Evolutionary conservation across 1,140 invertebrate genomes (phyloP).

Genomic region (Leguminivora glycinivorella): DNA sequence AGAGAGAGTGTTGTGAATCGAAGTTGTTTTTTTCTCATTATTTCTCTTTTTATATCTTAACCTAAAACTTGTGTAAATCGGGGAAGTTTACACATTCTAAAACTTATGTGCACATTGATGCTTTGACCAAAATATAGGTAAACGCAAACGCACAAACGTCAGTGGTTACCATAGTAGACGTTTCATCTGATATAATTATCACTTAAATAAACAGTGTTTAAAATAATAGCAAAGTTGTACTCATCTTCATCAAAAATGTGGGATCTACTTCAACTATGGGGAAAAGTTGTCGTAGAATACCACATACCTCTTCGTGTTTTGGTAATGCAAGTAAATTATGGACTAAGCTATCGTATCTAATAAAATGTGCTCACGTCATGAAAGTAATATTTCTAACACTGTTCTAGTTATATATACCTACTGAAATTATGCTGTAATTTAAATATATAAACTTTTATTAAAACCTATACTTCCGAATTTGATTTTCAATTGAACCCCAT

Average conservation of each 20-base stretch:
- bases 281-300: conserved; percentile 65
- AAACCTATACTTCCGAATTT: conserved; percentile 71
- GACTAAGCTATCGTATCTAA: conserved; percentile 64
- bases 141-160: conserved; percentile 62
- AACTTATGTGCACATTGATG: conserved; percentile 61
- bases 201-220: conserved; percentile 40
- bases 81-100: conserved; percentile 74
- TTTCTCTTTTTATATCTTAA: conserved; percentile 48
- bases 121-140: conserved; percentile 62
- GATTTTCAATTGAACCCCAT: conserved; percentile 44
- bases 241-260: conserved; percentile 47
- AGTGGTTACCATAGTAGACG: conserved; percentile 40
- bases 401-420: conserved; percentile 72
- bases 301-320: conserved; percentile 47
- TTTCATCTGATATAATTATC: conserved; percentile 40
- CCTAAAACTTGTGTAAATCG: conserved; percentile 64
- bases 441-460: conserved; percentile 77
- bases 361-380: conserved; percentile 68
- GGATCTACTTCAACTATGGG: conserved; percentile 66
- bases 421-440: conserved; percentile 71
- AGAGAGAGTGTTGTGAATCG: conserved; percentile 69
- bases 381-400: conserved; percentile 73
- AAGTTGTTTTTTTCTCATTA: conserved; percentile 46
- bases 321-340: conserved; percentile 52
- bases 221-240: conserved; percentile 31